Percentiles rank a stretch among this genome's conserved stretches.
phyloP scores from a whole-genome alignment of 2,797 vertebrate genomes.

The Phalanger gymnotis region DNA sequence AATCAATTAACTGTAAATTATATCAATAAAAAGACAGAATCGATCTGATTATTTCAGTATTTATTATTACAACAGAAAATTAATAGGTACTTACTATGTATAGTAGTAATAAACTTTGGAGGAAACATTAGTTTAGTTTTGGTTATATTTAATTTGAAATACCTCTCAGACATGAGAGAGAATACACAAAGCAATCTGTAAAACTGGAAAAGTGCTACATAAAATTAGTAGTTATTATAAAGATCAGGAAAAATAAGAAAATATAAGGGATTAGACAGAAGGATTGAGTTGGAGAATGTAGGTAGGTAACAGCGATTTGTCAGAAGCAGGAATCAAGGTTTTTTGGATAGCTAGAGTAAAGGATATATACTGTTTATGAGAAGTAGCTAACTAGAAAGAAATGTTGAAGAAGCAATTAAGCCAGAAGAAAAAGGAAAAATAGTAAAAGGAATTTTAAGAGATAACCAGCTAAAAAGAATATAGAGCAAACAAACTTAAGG shows the following conservation, averaged over 20 bases:
- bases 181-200: not conserved
- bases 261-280: slow-evolving; percentile 1
- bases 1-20: not conserved
- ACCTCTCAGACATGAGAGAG: not conserved
- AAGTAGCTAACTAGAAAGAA: not conserved
- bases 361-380: not conserved
- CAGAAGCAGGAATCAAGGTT: not conserved
- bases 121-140: slow-evolving; percentile 12
- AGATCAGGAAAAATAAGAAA: not conserved
- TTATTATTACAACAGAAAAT: not conserved
- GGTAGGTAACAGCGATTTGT: not conserved
- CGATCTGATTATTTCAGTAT: not conserved
- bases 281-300: not conserved
- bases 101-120: not conserved
- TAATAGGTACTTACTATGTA: slow-evolving; percentile 30
- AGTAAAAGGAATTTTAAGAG: not conserved
- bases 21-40: not conserved
- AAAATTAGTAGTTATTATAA: not conserved
- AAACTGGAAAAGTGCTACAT: slow-evolving; percentile 33
- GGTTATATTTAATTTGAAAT: slow-evolving; percentile 30
- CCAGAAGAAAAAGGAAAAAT: not conserved
- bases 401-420: not conserved
- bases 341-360: not conserved
- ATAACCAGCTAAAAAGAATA: not conserved
- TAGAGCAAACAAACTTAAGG: too few relatives aligned